Evolutionary conservation across 1,140 invertebrate species (phyloP), one percentile per base, ranked within the genome.

Genomic region (Arctopsyche grandis): DNA sequence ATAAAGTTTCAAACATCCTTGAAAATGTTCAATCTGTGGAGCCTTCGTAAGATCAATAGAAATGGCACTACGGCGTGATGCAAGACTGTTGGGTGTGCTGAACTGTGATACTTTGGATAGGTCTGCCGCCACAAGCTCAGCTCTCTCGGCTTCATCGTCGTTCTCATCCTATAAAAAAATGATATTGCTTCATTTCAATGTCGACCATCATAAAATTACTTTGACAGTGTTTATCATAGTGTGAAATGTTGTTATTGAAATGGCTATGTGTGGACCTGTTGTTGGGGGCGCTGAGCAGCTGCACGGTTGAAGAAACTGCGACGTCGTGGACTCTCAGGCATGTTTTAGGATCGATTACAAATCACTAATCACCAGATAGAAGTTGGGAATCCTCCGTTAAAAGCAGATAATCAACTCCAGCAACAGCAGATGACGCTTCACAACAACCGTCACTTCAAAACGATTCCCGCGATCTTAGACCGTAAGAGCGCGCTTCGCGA

Each of bases 1-100:
- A 83, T 90, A 92, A 12, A 93, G 86, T 83, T 93, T 92, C 44
- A 93, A 90, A 83, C 92, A 93, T 69, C 90, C 91, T 78, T 90
- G 86, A 84, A 92, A 93, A 84, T 93, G 91, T 82, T 92, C 91
- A 63, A 91, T 89, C 52, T 92, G 87, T n/a, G 87, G 86, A n/a
- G 87, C 86, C 9, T 84, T 86, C 0, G 63, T 66, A 66, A 26
- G 12, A 26, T 66, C 63, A 5, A 85, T 85, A 10, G 84, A 81
- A 1, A 82, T 69, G 46, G 5, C 26, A 22, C 56, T 43, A 56
- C 83, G 82, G 21, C 84, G 80, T 0, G 85, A 85, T 9, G 70
- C 24, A 1, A 29, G 22, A 56, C 5, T 84, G 78, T 16, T 83
- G 12, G 86, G 86, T 46, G 88, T 88, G 5, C 86, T 87, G 9